phyloP scores from a whole-genome alignment of 2,888 invertebrate species.

The Oxyteleia sp. region DNA sequence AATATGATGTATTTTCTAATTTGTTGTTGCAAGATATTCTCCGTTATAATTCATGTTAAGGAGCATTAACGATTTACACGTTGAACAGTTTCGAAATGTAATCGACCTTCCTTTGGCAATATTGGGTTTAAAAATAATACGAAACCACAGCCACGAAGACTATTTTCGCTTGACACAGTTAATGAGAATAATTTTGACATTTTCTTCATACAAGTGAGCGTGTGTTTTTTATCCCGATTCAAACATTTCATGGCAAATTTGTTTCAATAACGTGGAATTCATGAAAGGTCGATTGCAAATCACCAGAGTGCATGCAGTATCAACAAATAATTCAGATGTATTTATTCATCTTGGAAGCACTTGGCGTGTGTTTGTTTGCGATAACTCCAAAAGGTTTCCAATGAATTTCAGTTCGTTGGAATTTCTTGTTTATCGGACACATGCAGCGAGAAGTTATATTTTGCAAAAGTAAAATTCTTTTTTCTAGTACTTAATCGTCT shows the following conservation, averaged over 20 bases:
- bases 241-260: conserved; percentile 19
- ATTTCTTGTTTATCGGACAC: conserved; percentile 28
- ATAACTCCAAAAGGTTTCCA: conserved; percentile 14
- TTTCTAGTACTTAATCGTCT: no score
- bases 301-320: conserved; percentile 39
- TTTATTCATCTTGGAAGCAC: conserved; percentile 45
- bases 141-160: conserved; percentile 32
- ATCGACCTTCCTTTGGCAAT: conserved; percentile 69
- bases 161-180: conserved; percentile 65
- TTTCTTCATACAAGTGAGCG: conserved; percentile 38
- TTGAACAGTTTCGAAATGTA: conserved; percentile 63
- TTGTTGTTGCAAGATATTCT: conserved; percentile 44
- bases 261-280: conserved; percentile 7
- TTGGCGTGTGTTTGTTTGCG: conserved; percentile 35
- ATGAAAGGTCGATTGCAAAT: conserved; percentile 56
- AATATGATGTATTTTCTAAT: no score
- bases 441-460: conserved; percentile 22
- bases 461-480: conserved; percentile 10
- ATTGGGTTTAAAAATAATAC: conserved; percentile 59
- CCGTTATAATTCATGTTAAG: conserved; percentile 26
- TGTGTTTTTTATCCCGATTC: background rate
- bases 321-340: conserved; percentile 34
- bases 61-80: conserved; percentile 47
- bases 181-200: conserved; percentile 51
- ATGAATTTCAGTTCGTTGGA: conserved; percentile 26